Conservation (phyloP, 2,888 invertebrate species). For the Anodontia alba region DNA sequence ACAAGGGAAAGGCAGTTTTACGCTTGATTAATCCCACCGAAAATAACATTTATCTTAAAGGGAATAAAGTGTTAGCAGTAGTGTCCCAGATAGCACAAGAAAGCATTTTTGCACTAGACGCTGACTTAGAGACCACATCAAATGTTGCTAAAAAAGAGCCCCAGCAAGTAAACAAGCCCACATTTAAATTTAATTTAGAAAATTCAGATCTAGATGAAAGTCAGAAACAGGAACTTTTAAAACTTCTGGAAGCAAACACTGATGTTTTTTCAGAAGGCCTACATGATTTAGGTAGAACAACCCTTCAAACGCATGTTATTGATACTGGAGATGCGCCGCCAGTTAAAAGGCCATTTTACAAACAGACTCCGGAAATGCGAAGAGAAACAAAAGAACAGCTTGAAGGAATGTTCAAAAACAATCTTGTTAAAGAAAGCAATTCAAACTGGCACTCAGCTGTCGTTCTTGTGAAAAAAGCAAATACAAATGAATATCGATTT, state of each 20-base stretch:
- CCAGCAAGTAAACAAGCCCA: background rate
- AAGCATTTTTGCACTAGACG: background rate
- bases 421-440: background rate
- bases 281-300: slow-evolving; percentile 46
- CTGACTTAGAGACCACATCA: background rate
- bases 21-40: slow-evolving; percentile 34
- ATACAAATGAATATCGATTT: background rate
- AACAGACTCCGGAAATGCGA: slow-evolving; percentile 34
- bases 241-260: slow-evolving; percentile 30
- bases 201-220: slow-evolving; percentile 28
- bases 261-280: slow-evolving; percentile 45
- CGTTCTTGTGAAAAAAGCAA: background rate
- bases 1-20: slow-evolving; percentile 29
- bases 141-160: background rate
- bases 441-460: slow-evolving; percentile 8
- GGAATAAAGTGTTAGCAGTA: slow-evolving; percentile 34
- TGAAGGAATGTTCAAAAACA: background rate
- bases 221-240: slow-evolving; percentile 24
- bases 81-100: background rate
- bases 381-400: background rate
- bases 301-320: slow-evolving; percentile 31
- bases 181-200: background rate
- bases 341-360: slow-evolving; percentile 35
- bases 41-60: slow-evolving; percentile 24
- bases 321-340: slow-evolving; percentile 42